These are phyloP conservation scores for Microtus richardsoni DNA, from an alignment of 2,113 vertebrate species.

Conservation along the genomic window DNA sequence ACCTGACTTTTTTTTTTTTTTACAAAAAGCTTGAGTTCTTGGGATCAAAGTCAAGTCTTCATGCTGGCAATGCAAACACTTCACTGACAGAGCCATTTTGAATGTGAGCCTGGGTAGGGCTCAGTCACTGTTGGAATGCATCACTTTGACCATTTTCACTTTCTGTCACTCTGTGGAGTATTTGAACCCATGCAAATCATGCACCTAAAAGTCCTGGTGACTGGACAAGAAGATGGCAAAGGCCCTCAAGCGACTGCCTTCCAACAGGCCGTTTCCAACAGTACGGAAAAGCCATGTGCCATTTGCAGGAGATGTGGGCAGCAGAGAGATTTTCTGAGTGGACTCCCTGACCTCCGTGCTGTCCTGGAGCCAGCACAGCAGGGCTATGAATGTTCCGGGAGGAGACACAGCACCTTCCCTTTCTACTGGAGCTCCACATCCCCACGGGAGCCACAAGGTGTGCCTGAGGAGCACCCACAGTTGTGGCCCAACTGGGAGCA, in stretches of 20 bases:
- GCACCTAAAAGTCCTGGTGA: not conserved
- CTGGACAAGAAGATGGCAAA: not conserved
- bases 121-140: fast-evolving
- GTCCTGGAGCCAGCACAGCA: fast-evolving
- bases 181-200: not conserved
- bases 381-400: not conserved
- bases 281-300: not conserved
- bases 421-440: fast-evolving
- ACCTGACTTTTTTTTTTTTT: not conserved
- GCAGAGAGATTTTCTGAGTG: not conserved
- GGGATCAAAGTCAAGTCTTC: not conserved
- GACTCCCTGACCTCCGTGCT: fast-evolving
- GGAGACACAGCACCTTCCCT: not conserved
- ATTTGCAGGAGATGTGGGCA: not conserved
- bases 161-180: fast-evolving
- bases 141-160: not conserved
- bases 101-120: fast-evolving
- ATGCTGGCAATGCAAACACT: too few species aligned
- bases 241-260: not conserved
- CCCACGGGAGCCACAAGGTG: not conserved
- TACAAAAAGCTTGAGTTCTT: not conserved
- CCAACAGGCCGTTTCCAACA: too few species aligned
- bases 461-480: not conserved
- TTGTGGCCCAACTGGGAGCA: not conserved
- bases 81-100: not conserved